Base-by-base conservation (phyloP, 2,888 invertebrate genomes). In the Magallana nippona region DNA sequence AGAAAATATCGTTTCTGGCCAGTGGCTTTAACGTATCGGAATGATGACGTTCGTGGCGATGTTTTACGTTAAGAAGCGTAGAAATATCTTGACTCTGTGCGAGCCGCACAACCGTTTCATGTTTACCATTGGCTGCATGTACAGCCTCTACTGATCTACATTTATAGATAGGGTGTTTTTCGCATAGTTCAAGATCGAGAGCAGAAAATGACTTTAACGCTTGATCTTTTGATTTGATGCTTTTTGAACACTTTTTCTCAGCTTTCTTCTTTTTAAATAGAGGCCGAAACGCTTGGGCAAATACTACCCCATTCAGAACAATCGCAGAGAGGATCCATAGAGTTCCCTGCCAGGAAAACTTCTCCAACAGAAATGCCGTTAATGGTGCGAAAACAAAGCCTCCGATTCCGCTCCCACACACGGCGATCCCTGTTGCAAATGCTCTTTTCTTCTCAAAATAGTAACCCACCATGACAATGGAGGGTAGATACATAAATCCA, bases 361-460 rank as follows among this genome's bases (percentile, higher is more conserved):
- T 88, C 0, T 95, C 93, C 17, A 97, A 95, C 8, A 98, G 95
- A 3, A 92, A 89, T 44, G 95, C 82, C 96, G 96, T 97, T 5
- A 98, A 94, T 0, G 98, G 98, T 0, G 98, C 97, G 92, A 98
- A 96, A 0, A 97, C 94, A 92, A 98, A 97, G 10, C 97, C 97
- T 11, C 98, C 98, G 17, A 98, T 97, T 10, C 99, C 99, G 0
- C 98, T 98, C 32, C 99, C 99, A 92, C 99, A 98, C 11, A 99
- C 97, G 0, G 98, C 98, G 81, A 99, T 96, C 1, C 99, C 99
- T 0, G 98, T 99, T 0, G 99, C 99, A 82, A 99, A 94, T 0
- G 98, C 98, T 84, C 99, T 96, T 96, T 97, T 98, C 94, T 97
- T 97, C 94, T 99, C 99, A 94, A 99, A 99, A 95, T 99, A 99